These are phyloP conservation scores for Platichthys flesus DNA, from an alignment of 2,113 vertebrate species.

Conservation along the genomic window DNA sequence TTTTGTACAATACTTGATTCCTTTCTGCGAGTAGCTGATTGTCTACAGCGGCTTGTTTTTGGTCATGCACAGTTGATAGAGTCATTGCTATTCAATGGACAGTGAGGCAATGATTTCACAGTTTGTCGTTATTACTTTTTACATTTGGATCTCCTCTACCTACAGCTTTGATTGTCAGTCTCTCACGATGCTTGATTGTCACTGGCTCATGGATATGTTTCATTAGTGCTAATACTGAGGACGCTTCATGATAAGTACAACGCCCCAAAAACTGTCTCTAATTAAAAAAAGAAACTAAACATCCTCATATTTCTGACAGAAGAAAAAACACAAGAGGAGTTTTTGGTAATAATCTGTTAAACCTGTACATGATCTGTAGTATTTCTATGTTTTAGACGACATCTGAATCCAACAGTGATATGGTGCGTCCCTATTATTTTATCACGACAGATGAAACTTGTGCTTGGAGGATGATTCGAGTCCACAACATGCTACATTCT, in stretches of 20 bases:
- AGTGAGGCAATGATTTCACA: conserved; percentile 49
- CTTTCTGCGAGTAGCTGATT: conserved; percentile 67
- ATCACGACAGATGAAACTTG: conserved; percentile 34
- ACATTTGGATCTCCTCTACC: background rate
- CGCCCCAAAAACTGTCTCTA: background rate
- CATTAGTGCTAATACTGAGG: conserved; percentile 7
- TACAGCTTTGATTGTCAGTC: conserved; percentile 68
- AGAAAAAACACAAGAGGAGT: conserved; percentile 4
- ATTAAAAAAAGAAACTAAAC: background rate
- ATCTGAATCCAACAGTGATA: conserved; percentile 9
- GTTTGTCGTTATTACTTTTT: conserved; percentile 22
- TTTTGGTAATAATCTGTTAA: conserved; percentile 14
- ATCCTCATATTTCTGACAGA: conserved; percentile 16
- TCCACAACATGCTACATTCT: conserved; percentile 64
- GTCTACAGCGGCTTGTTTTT: conserved; percentile 65
- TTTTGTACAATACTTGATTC: conserved; percentile 53
- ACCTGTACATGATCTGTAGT: conserved; percentile 8
- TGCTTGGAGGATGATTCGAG: conserved; percentile 56
- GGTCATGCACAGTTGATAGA: conserved; percentile 61
- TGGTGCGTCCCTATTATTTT: conserved; percentile 17
- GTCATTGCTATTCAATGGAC: conserved; percentile 27
- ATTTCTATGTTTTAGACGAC: conserved; percentile 7
- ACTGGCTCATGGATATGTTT: conserved; percentile 45
- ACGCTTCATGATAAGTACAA: too few species aligned
- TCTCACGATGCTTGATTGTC: conserved; percentile 66